Percentiles rank a stretch among this genome's conserved stretches.
Conservation (phyloP, 2,797 vertebrate species). For the Perodicticus potto region DNA sequence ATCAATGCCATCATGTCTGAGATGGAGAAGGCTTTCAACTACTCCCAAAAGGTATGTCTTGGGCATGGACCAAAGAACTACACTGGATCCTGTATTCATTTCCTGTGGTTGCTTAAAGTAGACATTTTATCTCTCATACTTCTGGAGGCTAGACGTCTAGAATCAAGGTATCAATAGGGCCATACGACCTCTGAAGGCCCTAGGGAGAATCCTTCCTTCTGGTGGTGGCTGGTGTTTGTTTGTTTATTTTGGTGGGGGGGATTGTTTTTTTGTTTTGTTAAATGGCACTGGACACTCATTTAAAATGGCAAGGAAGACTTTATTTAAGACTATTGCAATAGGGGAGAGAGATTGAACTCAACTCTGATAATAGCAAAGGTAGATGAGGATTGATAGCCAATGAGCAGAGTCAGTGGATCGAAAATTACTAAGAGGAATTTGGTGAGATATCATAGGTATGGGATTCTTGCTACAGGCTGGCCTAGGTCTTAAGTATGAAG, state of each 20-base stretch:
- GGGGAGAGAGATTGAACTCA: background rate
- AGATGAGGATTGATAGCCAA: background rate
- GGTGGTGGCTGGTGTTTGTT: background rate
- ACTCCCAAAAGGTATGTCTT: slow-evolving; percentile 90
- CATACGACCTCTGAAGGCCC: background rate
- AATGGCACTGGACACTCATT: background rate
- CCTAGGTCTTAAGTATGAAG: background rate
- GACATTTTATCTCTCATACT: background rate
- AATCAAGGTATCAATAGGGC: background rate
- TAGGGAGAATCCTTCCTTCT: background rate
- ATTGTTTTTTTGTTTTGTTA: background rate
- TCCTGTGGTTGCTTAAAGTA: background rate
- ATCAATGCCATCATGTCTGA: slow-evolving; percentile 88
- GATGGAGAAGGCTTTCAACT: slow-evolving; percentile 90
- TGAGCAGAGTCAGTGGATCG: background rate
- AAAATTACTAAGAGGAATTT: background rate
- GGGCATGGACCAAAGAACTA: accelerated
- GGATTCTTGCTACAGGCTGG: background rate
- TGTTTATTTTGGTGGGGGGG: too few species aligned
- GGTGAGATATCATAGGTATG: background rate
- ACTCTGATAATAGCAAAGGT: background rate
- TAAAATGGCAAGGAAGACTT: slow-evolving; percentile 28
- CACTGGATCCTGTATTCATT: background rate
- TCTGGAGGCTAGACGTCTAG: background rate
- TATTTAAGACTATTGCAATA: background rate